Evolutionary conservation across 1,140 invertebrate genomes (phyloP).

Genomic region (Macrobrachium nipponense): DNA sequence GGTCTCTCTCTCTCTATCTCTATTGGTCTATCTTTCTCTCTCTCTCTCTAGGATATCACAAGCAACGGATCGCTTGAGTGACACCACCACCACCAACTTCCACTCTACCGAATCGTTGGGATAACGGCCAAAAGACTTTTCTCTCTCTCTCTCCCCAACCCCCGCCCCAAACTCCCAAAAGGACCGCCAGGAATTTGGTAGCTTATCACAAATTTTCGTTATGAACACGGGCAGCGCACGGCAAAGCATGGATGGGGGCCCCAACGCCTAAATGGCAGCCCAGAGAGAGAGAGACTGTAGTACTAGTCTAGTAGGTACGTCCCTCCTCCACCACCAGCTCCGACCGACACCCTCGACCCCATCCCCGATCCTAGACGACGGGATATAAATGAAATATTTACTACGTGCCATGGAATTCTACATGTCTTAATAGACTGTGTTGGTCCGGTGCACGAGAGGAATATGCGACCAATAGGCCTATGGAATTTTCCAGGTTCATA

Average conservation of each 20-base stretch:
- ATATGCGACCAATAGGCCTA: constrained; percentile 56
- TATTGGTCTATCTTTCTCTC: too few species aligned
- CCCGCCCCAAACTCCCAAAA: neutral
- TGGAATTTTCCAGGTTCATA: constrained; percentile 49
- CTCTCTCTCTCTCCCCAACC: neutral
- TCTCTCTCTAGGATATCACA: neutral
- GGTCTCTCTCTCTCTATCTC: too few species aligned
- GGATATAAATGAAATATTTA: constrained; percentile 57
- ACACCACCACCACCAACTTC: constrained; percentile 38
- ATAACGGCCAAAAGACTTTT: constrained; percentile 59
- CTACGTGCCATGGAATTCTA: constrained; percentile 46
- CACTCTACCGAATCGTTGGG: constrained; percentile 53
- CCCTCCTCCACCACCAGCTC: too few species aligned
- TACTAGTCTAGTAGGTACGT: too few species aligned
- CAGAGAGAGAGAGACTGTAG: too few species aligned
- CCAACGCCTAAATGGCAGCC: constrained; percentile 52
- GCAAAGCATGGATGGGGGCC: constrained; percentile 32
- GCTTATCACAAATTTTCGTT: constrained; percentile 62
- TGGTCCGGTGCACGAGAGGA: constrained; percentile 44
- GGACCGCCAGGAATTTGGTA: constrained; percentile 60
- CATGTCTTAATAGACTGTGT: constrained; percentile 56
- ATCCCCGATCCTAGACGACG: neutral
- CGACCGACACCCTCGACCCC: constrained; percentile 24
- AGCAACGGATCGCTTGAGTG: constrained; percentile 45
- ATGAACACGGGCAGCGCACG: constrained; percentile 49